Evolutionary conservation across 2,113 vertebrate genomes (phyloP).

Genomic region (Sorex araneus): DNA sequence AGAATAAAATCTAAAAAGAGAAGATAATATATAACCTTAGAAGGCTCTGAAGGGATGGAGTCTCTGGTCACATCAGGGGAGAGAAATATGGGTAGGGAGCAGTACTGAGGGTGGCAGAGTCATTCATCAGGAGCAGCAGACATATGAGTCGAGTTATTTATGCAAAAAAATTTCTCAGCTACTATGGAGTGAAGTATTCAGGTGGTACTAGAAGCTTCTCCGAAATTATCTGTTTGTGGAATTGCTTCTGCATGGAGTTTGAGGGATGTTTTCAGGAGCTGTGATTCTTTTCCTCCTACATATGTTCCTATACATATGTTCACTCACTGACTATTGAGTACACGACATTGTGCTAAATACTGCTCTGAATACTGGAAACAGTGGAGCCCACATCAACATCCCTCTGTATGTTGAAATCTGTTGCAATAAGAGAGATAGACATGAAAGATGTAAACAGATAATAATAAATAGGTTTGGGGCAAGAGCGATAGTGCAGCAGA

Average conservation of each 20-base stretch:
- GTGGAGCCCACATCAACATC: background rate
- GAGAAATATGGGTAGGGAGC: background rate
- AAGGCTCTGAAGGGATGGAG: background rate
- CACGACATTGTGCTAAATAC: background rate
- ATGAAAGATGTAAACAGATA: background rate
- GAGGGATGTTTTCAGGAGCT: background rate
- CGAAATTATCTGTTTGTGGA: background rate
- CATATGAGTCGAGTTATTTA: background rate
- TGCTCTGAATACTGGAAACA: background rate
- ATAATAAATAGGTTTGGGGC: background rate
- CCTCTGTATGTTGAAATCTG: background rate
- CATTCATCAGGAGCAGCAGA: background rate
- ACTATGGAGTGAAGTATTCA: background rate
- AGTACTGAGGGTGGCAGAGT: background rate
- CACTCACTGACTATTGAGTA: conserved; percentile 1
- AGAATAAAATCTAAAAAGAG: background rate
- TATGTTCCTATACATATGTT: background rate
- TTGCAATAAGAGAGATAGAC: background rate
- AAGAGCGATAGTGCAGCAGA: too few relatives aligned
- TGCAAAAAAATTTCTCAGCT: background rate
- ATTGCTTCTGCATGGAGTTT: background rate
- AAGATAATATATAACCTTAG: background rate
- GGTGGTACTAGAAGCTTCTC: too few relatives aligned
- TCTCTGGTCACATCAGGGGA: background rate
- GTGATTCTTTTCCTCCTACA: conserved; percentile 37